These are phyloP conservation scores for Agriopis marginaria DNA, from an alignment of 2,888 invertebrate species.

Conservation along the genomic window DNA sequence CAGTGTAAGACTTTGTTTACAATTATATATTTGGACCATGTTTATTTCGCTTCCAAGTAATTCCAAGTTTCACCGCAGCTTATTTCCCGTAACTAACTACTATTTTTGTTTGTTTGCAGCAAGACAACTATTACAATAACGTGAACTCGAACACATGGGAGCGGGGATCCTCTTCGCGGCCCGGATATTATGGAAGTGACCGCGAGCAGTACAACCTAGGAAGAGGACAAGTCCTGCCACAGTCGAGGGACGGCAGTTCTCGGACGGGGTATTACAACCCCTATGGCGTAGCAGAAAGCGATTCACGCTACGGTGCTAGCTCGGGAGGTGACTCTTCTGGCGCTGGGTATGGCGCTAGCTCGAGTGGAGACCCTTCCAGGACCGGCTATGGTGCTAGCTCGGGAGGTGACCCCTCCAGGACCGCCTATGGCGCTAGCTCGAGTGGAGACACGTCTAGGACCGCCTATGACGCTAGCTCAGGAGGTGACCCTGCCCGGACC, in stretches of 20 bases:
- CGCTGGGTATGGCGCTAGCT: conserved; percentile 5
- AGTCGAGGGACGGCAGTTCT: conserved; percentile 28
- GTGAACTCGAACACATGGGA: conserved; percentile 24
- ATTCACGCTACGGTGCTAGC: conserved; percentile 5
- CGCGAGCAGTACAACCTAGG: conserved; percentile 3
- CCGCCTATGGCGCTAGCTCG: conserved; percentile 4
- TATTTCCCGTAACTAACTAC: background rate
- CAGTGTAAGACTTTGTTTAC: background rate
- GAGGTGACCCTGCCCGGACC: conserved; percentile 8
- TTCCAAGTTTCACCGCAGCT: background rate
- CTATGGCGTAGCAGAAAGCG: background rate
- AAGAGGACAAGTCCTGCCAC: conserved; percentile 25
- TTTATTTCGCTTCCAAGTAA: background rate
- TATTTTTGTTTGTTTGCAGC: conserved; percentile 35
- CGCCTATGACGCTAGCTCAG: conserved; percentile 7
- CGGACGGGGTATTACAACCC: conserved; percentile 20
- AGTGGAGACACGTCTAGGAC: conserved; percentile 7
- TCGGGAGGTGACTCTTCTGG: conserved; percentile 8
- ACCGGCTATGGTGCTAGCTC: conserved; percentile 3
- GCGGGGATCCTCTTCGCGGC: conserved; percentile 18
- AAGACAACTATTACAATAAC: conserved; percentile 27
- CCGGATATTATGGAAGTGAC: conserved; percentile 12
- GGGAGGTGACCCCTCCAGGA: background rate
- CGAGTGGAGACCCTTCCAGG: background rate
- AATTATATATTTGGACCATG: background rate